These are phyloP conservation scores for Chiridota heheva DNA, from an alignment of 35 echinoderm and acorn worm genomes.

Conservation along the genomic window DNA sequence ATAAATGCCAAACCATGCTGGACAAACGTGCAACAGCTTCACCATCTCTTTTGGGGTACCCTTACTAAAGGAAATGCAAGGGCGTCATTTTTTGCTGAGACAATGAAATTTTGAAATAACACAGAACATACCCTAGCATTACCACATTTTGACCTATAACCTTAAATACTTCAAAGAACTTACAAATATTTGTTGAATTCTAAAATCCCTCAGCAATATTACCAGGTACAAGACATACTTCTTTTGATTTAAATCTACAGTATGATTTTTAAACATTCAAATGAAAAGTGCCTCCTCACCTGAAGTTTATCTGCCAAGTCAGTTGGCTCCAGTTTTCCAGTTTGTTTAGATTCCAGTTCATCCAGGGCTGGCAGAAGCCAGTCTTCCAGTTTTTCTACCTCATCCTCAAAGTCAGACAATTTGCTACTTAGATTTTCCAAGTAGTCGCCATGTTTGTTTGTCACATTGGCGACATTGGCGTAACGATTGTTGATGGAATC, in stretches of 20 bases:
- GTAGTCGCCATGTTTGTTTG: slow-evolving; percentile 62
- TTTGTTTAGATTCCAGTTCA: slow-evolving; percentile 72
- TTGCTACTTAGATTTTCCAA: slow-evolving; percentile 63
- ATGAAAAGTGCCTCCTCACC: slow-evolving; percentile 31
- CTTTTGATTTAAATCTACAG: too few relatives aligned
- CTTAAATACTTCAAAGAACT: too few relatives aligned
- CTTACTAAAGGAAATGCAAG: too few relatives aligned
- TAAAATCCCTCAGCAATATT: too few relatives aligned
- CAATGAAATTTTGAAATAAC: too few relatives aligned
- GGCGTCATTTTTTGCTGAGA: too few relatives aligned
- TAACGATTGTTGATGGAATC: slow-evolving; percentile 70
- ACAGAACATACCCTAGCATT: too few relatives aligned
- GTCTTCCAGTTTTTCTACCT: slow-evolving; percentile 93
- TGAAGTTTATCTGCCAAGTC: slow-evolving; percentile 55
- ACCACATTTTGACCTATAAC: too few relatives aligned
- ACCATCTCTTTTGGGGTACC: not conserved
- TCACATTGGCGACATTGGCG: slow-evolving; percentile 28
- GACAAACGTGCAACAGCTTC: too few relatives aligned
- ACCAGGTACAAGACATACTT: too few relatives aligned
- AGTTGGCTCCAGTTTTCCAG: slow-evolving; percentile 62
- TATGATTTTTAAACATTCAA: too few relatives aligned
- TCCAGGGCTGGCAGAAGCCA: slow-evolving; percentile 86
- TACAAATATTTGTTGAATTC: not conserved
- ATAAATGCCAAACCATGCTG: slow-evolving; percentile 4
- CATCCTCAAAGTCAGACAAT: slow-evolving; percentile 74